A percentile compares a stretch with the other conserved stretches of the same genome.
Conservation (phyloP, 2,888 invertebrate genomes). For the Ypsolopha sequella region DNA sequence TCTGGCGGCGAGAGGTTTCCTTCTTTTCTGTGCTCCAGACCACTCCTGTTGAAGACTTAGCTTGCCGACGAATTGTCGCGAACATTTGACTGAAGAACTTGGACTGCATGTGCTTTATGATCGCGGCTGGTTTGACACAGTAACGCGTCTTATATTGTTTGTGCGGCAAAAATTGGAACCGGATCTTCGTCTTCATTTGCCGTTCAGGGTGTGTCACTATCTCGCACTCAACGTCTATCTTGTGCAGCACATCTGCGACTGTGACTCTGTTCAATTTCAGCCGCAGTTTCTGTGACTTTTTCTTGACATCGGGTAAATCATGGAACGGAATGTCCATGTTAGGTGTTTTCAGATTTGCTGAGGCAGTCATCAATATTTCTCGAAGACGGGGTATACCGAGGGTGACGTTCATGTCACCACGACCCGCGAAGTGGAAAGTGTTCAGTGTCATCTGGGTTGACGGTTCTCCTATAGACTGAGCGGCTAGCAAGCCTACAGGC, state of each 20-base stretch:
- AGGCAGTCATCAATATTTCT: slow-evolving; percentile 97
- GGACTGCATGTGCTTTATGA: slow-evolving; percentile 81
- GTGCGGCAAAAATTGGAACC: slow-evolving; percentile 80
- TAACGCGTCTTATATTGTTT: slow-evolving; percentile 81
- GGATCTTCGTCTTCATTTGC: slow-evolving; percentile 75
- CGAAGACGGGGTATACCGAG: slow-evolving; percentile 97
- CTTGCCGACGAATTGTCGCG: slow-evolving; percentile 68
- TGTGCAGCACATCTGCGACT: slow-evolving; percentile 83
- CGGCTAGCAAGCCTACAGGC: slow-evolving; percentile 95
- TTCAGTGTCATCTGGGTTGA: slow-evolving; percentile 99
- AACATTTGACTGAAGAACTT: slow-evolving; percentile 79
- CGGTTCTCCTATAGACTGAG: slow-evolving; percentile 98
- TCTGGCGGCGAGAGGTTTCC: slow-evolving; percentile 21
- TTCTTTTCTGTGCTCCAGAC: slow-evolving; percentile 59
- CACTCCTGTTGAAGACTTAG: slow-evolving; percentile 63
- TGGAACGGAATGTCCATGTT: slow-evolving; percentile 94
- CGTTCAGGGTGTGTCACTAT: slow-evolving; percentile 68
- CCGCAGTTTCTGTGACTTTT: slow-evolving; percentile 77
- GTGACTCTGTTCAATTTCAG: slow-evolving; percentile 83
- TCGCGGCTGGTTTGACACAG: slow-evolving; percentile 75
- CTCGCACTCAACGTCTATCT: slow-evolving; percentile 72
- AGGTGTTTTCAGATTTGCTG: slow-evolving; percentile 94
- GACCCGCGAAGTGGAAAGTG: slow-evolving; percentile 99
- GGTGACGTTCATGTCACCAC: slow-evolving; percentile 99
- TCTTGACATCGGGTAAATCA: slow-evolving; percentile 48